A percentile compares a stretch with the other conserved stretches of the same genome.
phyloP scores from a whole-genome alignment of 2,113 vertebrate genomes.

The Piaya cayana region DNA sequence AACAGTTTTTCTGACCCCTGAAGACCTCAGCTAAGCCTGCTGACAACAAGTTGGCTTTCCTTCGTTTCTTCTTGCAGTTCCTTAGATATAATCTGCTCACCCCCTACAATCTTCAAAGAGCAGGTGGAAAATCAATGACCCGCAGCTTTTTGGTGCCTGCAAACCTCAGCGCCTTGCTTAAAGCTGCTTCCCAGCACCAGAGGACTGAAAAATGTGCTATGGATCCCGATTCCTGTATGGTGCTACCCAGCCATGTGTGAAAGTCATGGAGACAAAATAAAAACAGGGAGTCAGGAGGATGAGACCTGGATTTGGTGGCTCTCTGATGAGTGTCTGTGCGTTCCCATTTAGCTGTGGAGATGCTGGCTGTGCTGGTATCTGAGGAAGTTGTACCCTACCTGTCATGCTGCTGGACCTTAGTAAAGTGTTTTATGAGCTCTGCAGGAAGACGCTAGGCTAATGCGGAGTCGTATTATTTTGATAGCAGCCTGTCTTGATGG shows the following conservation, averaged over 20 bases:
- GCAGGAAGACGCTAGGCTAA: not conserved
- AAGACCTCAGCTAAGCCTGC: not conserved
- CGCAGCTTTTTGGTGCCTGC: not conserved
- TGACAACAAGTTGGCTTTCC: not conserved
- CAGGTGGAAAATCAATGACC: not conserved
- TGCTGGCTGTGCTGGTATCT: not conserved
- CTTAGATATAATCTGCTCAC: not conserved
- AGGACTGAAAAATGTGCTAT: not conserved
- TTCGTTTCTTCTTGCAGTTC: not conserved
- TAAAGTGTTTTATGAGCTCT: not conserved
- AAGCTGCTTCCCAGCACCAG: not conserved
- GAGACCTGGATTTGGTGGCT: not conserved
- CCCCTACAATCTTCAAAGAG: not conserved
- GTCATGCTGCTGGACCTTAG: not conserved
- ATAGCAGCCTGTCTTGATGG: not conserved
- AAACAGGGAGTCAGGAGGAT: not conserved
- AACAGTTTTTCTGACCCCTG: not conserved
- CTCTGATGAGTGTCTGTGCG: not conserved
- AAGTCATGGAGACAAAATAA: not conserved
- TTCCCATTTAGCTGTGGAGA: not conserved
- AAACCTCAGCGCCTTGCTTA: not conserved
- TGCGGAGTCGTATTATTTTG: not conserved
- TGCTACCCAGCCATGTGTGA: not conserved
- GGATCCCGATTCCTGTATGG: not conserved
- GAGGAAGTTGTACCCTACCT: not conserved